Conservation (phyloP, 1,140 invertebrate species). For the Pygmarrhopalites habei region DNA sequence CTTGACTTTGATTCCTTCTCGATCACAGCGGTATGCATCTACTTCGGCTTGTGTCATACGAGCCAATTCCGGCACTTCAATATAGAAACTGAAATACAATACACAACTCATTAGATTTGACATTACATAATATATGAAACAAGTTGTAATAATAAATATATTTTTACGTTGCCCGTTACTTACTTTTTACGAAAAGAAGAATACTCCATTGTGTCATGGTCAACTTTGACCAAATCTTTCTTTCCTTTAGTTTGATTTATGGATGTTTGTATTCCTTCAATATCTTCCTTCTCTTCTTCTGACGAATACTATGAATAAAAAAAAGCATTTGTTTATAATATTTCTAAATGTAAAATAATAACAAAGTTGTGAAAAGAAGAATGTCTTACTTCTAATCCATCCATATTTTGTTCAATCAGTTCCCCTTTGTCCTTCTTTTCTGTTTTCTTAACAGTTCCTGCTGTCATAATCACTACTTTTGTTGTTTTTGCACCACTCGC, state of each 20-base stretch:
- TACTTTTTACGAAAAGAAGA: conserved; percentile 85
- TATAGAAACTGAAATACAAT: too few species aligned
- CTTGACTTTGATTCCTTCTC: conserved; percentile 78
- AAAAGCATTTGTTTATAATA: not conserved
- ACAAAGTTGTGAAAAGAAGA: not conserved
- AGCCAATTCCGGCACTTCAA: conserved; percentile 68
- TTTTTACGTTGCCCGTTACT: too few species aligned
- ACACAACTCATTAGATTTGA: not conserved
- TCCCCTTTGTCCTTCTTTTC: conserved; percentile 77
- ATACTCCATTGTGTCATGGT: conserved; percentile 76
- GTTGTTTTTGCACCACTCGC: too few species aligned
- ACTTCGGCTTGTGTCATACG: conserved; percentile 86
- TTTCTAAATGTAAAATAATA: not conserved
- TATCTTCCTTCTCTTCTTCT: conserved; percentile 90
- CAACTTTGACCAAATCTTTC: conserved; percentile 82
- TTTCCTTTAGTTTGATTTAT: conserved; percentile 80
- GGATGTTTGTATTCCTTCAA: conserved; percentile 75
- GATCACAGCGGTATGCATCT: conserved; percentile 68
- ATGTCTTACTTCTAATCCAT: conserved; percentile 68
- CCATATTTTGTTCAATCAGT: conserved; percentile 94
- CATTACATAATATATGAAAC: not conserved
- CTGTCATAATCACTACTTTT: conserved; percentile 66
- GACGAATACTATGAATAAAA: conserved; percentile 68
- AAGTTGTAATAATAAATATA: conserved; percentile 56
- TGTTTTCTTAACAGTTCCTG: conserved; percentile 84